phyloP scores from a whole-genome alignment of 1,140 invertebrate species.

The Drosophila parvula region DNA sequence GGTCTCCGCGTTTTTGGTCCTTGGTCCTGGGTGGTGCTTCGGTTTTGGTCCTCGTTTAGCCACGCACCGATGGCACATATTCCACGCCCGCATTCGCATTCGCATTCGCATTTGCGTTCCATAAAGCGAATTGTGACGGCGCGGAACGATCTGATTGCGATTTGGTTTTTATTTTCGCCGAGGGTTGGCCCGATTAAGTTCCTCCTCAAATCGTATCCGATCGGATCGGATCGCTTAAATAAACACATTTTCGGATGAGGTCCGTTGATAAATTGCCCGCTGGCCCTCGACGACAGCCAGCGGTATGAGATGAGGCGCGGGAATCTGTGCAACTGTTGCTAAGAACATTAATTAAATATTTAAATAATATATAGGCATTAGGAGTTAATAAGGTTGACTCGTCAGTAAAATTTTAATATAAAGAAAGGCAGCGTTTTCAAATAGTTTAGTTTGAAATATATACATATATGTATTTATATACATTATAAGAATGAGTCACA shows the following conservation, averaged over 20 bases:
- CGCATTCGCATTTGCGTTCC: conserved; percentile 35
- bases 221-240: conserved; percentile 54
- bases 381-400: neutral
- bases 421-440: neutral
- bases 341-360: conserved; percentile 23
- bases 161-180: conserved; percentile 31
- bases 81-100: conserved; percentile 71
- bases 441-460: neutral
- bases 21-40: conserved; percentile 8
- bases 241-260: conserved; percentile 65
- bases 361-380: conserved; percentile 3
- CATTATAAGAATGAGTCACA: neutral
- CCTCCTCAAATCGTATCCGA: conserved; percentile 20
- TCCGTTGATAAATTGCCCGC: conserved; percentile 66
- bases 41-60: conserved; percentile 52
- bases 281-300: conserved; percentile 59
- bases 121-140: conserved; percentile 76
- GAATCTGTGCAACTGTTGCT: conserved; percentile 56
- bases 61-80: conserved; percentile 77
- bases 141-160: conserved; percentile 74
- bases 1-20: conserved; percentile 41
- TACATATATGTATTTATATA: neutral
- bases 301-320: conserved; percentile 17
- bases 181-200: conserved; percentile 69
- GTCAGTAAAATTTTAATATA: neutral